Evolutionary conservation across 2,888 invertebrate genomes (phyloP), one percentile per base, ranked within the genome.

Genomic region (Netelia virgata): DNA sequence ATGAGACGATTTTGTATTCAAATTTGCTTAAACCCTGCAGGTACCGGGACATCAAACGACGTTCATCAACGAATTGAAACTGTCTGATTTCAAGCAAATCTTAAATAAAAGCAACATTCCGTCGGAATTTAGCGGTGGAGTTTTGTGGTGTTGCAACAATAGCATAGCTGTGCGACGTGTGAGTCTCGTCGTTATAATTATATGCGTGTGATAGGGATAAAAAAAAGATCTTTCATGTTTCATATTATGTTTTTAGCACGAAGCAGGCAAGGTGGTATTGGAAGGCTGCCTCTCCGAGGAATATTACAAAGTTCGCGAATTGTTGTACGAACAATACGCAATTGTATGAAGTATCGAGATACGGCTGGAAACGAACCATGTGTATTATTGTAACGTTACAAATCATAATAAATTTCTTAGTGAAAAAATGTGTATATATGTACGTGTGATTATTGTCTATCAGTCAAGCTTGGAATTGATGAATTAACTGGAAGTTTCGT

Each of bases 271-370:
- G 91, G 97, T 99, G 55, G 97, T 98, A 50, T 94, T 99, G 83
- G 99, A 99, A 94, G 99, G 99, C 0, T 97, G 97, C 79, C 94
- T 99, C 0, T 98, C 98, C 8, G 98, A 98, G 90, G 99, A 99
- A 88, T 99, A 98, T 94, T 99, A 97, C 94, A 97, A 96, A 95
- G 97, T 99, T 66, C 95, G 99, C 80, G 97, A 98, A 89, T 94
- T 99, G 53, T 94, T 99, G 43, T 99, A 99, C 92, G 97, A 98
- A 86, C 99, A 99, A 93, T 99, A 99, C 94, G 99, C 99, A 80
- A 98, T 99, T 91, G 96, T 99, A 75, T 99, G 95, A 94, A 88
- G 23, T 63, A 59, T 50, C 16, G 47, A 9, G n/a, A 66, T n/a
- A 55, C 43, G 43, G 3, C 10, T 50, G 20, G 14, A 20, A 57